Conservation (phyloP, 2,888 invertebrate genomes). For the Thalpophila matura region DNA sequence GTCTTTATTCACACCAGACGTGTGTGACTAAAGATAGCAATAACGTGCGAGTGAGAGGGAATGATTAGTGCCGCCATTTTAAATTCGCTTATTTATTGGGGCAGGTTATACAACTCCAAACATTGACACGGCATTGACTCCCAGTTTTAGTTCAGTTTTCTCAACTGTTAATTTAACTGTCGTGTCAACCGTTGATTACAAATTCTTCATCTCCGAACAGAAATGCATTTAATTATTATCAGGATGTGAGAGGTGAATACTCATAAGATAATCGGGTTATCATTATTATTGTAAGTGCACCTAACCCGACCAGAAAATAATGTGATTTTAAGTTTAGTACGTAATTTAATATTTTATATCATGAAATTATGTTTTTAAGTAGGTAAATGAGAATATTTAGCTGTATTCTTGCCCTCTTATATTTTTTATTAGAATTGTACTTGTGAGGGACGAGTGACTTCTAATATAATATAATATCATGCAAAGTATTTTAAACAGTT, state of each 20-base stretch:
- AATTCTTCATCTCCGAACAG: too few species aligned
- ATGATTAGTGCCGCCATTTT: too few species aligned
- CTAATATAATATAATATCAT: too few species aligned
- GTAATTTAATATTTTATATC: not conserved
- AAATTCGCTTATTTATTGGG: too few species aligned
- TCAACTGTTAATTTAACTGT: not conserved
- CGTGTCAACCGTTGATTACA: not conserved
- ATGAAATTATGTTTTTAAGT: not conserved
- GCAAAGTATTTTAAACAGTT: slow-evolving; percentile 12
- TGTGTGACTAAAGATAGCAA: not conserved
- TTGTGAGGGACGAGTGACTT: too few species aligned
- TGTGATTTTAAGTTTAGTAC: slow-evolving; percentile 33
- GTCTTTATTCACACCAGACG: too few species aligned
- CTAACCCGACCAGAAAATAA: not conserved
- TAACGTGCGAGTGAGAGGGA: too few species aligned
- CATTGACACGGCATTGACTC: not conserved
- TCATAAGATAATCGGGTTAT: slow-evolving; percentile 16
- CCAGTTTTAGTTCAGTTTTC: not conserved
- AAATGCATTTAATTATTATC: slow-evolving; percentile 40
- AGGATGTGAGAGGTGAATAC: slow-evolving; percentile 30
- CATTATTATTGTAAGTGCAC: not conserved
- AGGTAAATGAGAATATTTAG: too few species aligned
- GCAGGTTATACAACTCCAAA: too few species aligned
- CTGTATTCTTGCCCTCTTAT: too few species aligned
- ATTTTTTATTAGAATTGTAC: too few species aligned